Conservation (phyloP, 1,140 invertebrate species). For the Paralvinella palmiformis region DNA sequence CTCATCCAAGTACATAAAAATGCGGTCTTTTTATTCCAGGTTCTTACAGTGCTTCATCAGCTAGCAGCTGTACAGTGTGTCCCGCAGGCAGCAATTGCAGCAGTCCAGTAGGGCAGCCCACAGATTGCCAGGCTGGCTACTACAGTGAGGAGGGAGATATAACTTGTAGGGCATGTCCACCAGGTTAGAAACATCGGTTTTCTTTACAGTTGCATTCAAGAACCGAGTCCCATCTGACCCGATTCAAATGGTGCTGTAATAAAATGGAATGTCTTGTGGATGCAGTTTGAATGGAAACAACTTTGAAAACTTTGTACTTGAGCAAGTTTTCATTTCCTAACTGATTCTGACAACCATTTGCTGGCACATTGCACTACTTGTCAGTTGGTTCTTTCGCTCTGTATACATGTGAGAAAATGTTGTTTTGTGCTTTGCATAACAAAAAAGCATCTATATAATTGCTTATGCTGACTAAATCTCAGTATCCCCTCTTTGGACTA, state of each 20-base stretch:
- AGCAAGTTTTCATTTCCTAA: no score
- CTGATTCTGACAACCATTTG: no score
- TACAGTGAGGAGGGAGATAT: conserved; percentile 25
- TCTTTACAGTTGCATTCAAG: background rate
- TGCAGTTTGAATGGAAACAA: no score
- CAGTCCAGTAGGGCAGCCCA: conserved; percentile 23
- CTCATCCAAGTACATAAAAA: conserved; percentile 7
- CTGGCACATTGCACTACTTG: no score
- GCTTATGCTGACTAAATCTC: no score
- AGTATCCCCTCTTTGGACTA: no score
- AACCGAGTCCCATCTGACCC: background rate
- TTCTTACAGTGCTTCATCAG: conserved; percentile 23
- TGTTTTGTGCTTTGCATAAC: no score
- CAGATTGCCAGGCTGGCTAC: conserved; percentile 29
- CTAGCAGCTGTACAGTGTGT: conserved; percentile 28
- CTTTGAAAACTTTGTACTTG: no score
- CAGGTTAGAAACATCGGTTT: conserved; percentile 25
- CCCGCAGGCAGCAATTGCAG: conserved; percentile 37
- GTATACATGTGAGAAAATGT: no score
- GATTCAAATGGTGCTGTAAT: background rate
- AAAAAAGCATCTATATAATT: no score
- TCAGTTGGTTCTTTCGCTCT: no score
- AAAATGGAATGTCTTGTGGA: background rate
- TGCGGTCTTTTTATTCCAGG: conserved; percentile 23
- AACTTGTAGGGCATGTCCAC: conserved; percentile 31